A percentile compares a stretch with the other conserved stretches of the same genome.
phyloP scores from a whole-genome alignment of 2,888 invertebrate genomes.

The Cephus runcator region DNA sequence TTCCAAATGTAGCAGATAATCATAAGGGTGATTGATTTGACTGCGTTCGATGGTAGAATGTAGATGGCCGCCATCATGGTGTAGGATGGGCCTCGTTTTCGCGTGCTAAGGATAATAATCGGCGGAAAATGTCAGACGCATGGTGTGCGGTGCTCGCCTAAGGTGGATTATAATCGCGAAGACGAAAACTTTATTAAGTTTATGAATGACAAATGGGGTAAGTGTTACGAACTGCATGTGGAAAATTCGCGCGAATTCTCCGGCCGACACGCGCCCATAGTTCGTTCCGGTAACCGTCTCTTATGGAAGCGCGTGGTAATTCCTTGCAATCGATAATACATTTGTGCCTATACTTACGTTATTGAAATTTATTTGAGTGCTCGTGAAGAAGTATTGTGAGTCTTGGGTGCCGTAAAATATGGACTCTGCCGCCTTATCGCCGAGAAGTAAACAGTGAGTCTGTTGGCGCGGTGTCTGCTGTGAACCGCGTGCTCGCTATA shows the following conservation, averaged over 20 bases:
- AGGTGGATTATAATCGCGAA: conserved; percentile 16
- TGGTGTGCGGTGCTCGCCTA: conserved; percentile 24
- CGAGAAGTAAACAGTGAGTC: conserved; percentile 36
- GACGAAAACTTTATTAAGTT: conserved; percentile 10
- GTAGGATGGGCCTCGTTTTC: conserved; percentile 34
- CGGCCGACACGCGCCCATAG: conserved; percentile 36
- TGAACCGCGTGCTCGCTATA: conserved; percentile 29
- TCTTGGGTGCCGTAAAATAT: neutral
- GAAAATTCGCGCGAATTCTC: conserved; percentile 27
- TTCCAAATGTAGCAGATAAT: neutral
- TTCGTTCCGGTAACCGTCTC: conserved; percentile 39
- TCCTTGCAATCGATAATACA: conserved; percentile 32
- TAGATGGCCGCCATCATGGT: conserved; percentile 52
- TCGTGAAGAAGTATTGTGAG: neutral
- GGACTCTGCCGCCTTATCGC: conserved; percentile 17
- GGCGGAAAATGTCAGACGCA: conserved; percentile 23
- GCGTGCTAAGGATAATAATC: conserved; percentile 21
- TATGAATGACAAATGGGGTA: conserved; percentile 21
- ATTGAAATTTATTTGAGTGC: neutral
- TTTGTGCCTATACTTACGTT: neutral
- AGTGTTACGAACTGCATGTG: conserved; percentile 29
- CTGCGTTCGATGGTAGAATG: conserved; percentile 34
- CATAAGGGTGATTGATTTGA: conserved; percentile 16
- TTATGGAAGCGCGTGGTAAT: conserved; percentile 30
- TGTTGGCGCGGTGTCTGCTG: conserved; percentile 31